Evolutionary conservation across 2,888 invertebrate species (phyloP).

Genomic region (Buathra laborator): DNA sequence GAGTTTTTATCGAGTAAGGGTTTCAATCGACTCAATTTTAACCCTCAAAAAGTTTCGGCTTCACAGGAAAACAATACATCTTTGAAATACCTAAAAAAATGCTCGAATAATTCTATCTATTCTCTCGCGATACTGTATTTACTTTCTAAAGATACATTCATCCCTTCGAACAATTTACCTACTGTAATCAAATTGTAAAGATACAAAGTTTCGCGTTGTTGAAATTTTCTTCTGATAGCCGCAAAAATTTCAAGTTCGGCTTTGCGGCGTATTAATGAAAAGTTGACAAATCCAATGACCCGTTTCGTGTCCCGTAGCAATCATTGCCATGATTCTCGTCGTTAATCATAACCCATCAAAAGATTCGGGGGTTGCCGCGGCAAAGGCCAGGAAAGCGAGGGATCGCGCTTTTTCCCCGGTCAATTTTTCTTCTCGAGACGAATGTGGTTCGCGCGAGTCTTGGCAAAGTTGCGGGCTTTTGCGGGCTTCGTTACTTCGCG

Average conservation of each 20-base stretch:
- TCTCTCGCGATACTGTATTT: not conserved
- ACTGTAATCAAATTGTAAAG: not conserved
- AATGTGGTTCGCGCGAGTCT: conserved; percentile 39
- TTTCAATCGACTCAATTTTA: not conserved
- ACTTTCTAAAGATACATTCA: not conserved
- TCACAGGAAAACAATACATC: not conserved
- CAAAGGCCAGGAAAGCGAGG: conserved; percentile 35
- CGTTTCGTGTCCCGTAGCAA: conserved; percentile 5
- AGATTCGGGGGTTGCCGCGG: not conserved
- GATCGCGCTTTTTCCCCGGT: conserved; percentile 43
- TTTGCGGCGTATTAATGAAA: conserved; percentile 1
- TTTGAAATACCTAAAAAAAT: not conserved
- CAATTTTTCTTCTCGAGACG: conserved; percentile 67
- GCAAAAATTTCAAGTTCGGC: not conserved
- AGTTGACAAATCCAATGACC: conserved; percentile 31
- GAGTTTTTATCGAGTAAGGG: not conserved
- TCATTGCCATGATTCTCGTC: conserved; percentile 31
- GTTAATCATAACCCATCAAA: conserved; percentile 54
- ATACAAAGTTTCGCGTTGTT: not conserved
- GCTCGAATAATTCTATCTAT: not conserved
- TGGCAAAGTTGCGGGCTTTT: conserved; percentile 34
- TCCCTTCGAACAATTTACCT: not conserved
- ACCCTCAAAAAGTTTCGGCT: not conserved
- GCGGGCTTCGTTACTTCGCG: conserved; percentile 14
- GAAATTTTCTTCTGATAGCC: not conserved